phyloP scores from a whole-genome alignment of 2,888 invertebrate genomes.

The Zelleria hepariella region DNA sequence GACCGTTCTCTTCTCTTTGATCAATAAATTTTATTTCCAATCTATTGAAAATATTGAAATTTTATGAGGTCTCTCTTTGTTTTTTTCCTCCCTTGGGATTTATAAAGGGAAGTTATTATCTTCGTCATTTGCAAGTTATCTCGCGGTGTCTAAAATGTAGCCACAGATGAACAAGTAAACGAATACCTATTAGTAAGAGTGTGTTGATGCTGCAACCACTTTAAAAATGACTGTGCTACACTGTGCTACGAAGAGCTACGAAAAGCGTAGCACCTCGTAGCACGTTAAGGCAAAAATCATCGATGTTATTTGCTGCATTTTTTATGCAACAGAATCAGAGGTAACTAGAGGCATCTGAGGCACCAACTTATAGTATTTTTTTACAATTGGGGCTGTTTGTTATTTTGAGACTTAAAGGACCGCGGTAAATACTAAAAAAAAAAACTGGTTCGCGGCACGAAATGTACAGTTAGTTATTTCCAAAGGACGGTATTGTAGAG shows the following conservation, averaged over 20 bases:
- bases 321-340: neutral
- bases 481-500: too few species aligned
- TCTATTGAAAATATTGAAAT: neutral
- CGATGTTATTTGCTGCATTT: too few species aligned
- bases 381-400: too few species aligned
- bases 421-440: too few species aligned
- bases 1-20: neutral
- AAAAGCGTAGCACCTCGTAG: neutral
- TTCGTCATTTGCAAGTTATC: neutral
- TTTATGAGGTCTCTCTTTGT: constrained; percentile 1
- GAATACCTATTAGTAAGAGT: too few species aligned
- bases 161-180: neutral
- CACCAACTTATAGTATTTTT: too few species aligned
- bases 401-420: too few species aligned
- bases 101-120: neutral
- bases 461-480: too few species aligned
- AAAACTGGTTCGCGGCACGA: too few species aligned
- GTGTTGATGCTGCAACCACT: too few species aligned
- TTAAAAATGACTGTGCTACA: too few species aligned
- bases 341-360: neutral
- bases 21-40: constrained; percentile 6
- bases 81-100: neutral
- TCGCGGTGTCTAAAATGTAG: neutral
- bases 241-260: neutral
- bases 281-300: too few species aligned